A percentile compares a stretch with the other conserved stretches of the same genome.
Evolutionary conservation across 2,888 invertebrate genomes (phyloP).

Genomic region (Atethmia centrago): DNA sequence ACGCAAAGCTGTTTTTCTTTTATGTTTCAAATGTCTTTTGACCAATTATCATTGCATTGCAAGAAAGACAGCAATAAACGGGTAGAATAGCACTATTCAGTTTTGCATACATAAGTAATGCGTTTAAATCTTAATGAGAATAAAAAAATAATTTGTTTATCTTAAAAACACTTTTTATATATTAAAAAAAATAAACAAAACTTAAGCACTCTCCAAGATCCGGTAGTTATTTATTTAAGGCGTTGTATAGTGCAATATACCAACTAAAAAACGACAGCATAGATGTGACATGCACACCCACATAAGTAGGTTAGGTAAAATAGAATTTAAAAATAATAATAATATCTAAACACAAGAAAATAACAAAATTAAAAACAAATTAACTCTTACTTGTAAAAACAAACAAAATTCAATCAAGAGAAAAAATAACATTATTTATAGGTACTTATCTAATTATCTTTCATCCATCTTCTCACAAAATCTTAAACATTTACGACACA

Average conservation of each 20-base stretch:
- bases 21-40: neutral
- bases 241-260: neutral
- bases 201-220: neutral
- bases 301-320: neutral
- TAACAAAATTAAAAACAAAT: neutral
- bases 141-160: neutral
- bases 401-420: neutral
- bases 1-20: neutral
- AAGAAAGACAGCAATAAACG: neutral
- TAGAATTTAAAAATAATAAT: neutral
- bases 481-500: no score
- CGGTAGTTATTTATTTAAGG: neutral
- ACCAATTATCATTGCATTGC: no score
- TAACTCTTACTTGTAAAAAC: neutral
- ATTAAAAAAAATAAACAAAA: neutral
- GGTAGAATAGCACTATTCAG: neutral
- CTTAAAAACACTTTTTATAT: neutral
- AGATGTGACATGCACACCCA: neutral
- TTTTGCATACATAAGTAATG: no score
- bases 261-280: no score
- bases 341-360: neutral
- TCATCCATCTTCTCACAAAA: no score
- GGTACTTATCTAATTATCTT: no score
- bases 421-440: neutral
- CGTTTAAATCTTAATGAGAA: no score